Evolutionary conservation across 2,113 vertebrate genomes (phyloP).

Genomic region (Entomyzon cyanotis): DNA sequence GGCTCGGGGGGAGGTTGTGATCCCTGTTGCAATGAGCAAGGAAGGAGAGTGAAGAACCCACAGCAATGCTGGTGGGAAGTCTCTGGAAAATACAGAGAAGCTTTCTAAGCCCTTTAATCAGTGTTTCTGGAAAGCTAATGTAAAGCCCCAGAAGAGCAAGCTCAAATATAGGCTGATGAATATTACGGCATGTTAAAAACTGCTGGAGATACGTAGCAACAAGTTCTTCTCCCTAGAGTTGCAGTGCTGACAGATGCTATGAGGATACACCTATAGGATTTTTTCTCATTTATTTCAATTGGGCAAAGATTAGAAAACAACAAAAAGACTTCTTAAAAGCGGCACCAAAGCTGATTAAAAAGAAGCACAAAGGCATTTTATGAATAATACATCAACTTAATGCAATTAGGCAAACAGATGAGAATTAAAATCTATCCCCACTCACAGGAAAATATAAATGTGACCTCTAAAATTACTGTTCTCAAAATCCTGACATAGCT

Average conservation of each 20-base stretch:
- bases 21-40: neutral
- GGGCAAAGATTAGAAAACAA: neutral
- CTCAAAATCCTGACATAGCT: neutral
- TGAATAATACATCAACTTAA: neutral
- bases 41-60: neutral
- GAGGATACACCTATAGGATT: neutral
- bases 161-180: neutral
- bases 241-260: neutral
- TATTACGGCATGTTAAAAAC: neutral
- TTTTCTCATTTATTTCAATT: neutral
- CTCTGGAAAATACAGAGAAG: neutral
- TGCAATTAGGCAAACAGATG: neutral
- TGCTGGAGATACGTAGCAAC: neutral
- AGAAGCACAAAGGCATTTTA: neutral
- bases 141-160: neutral
- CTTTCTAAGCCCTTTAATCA: neutral
- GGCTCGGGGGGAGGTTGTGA: fast-evolving
- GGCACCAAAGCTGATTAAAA: neutral
- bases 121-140: neutral
- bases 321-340: neutral
- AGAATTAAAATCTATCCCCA: neutral
- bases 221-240: neutral
- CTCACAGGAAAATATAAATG: neutral
- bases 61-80: fast-evolving
- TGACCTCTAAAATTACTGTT: neutral